Evolutionary conservation across 1,140 invertebrate species (phyloP), one percentile per base, ranked within the genome.

Genomic region (Drosophila asahinai): DNA sequence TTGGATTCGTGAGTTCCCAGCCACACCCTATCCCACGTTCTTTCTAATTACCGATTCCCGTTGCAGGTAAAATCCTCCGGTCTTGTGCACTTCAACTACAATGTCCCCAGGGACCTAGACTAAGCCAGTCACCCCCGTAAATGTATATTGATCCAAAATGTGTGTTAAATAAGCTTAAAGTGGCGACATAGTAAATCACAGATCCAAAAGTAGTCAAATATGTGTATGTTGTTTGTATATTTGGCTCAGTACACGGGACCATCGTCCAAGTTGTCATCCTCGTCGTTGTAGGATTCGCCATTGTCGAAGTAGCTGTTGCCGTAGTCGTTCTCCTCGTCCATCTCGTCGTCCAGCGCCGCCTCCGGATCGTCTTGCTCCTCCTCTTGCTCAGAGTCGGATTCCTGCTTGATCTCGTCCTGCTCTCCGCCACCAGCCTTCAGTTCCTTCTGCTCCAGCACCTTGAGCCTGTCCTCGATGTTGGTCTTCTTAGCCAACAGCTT

Each of bases 251-350:
- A 96, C 70, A 95, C 93, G 58, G 95, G 94, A 51, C 95, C 97
- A 94, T 97, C 97, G 93, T 97, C 97, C 66, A 96, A 91, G 92
- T 97, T 97, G 86, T 98, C 97, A 91, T 97, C 97, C 81, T 97
- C 97, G 79, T 97, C 97, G 81, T 97, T 95, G 93, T 97, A 97
- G 30, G 94, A 95, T 93, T 98, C 97, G 15, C 97, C 97, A 93
- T 97, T 97, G 92, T 98, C 97, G 93, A 97, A 98, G 87, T 97
- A 97, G 90, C 95, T 96, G 81, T 96, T 96, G 3, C 95, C 95
- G 93, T 97, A 97, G 93, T 96, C 96, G n/a, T 96, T 96, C 22
- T 95, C 96, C 74, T 96, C 95, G 78, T 96, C 95, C 95, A 96
- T 95, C 86, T 96, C 95, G 73, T 95, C 95, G 71, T 96, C 95